Conservation (phyloP, 1,140 invertebrate genomes). For the Cyclina sinensis region DNA sequence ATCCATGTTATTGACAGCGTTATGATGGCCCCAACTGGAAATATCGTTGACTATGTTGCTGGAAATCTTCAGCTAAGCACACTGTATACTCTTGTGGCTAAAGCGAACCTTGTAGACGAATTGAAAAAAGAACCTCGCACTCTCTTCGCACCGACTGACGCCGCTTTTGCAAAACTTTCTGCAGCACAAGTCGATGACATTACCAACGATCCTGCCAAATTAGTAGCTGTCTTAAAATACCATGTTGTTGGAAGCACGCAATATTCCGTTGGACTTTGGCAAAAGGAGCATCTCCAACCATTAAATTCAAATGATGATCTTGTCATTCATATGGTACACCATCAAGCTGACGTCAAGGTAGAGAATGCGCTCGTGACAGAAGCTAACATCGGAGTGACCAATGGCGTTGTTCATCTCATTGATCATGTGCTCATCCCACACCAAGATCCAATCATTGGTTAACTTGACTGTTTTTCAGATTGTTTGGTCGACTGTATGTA, state of each 20-base stretch:
- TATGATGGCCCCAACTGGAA: constrained; percentile 41
- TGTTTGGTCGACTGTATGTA: too few species aligned
- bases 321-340: constrained; percentile 23
- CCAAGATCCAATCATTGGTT: background rate
- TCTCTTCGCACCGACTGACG: constrained; percentile 94
- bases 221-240: background rate
- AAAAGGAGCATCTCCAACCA: constrained; percentile 14
- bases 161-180: constrained; percentile 90
- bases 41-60: constrained; percentile 49
- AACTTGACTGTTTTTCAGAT: background rate
- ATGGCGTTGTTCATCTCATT: constrained; percentile 35
- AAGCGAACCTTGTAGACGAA: constrained; percentile 36
- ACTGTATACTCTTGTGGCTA: constrained; percentile 9
- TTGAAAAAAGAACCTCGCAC: constrained; percentile 86
- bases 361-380: constrained; percentile 19
- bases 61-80: constrained; percentile 47
- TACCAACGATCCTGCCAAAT: background rate
- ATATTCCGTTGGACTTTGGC: constrained; percentile 11
- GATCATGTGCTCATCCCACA: constrained; percentile 36
- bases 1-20: constrained; percentile 62
- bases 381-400: background rate
- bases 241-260: constrained; percentile 22
- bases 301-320: constrained; percentile 12
- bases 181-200: constrained; percentile 1
- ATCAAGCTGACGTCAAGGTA: background rate